Conservation (phyloP, 2,797 vertebrate species). For the Anniella stebbinsi region DNA sequence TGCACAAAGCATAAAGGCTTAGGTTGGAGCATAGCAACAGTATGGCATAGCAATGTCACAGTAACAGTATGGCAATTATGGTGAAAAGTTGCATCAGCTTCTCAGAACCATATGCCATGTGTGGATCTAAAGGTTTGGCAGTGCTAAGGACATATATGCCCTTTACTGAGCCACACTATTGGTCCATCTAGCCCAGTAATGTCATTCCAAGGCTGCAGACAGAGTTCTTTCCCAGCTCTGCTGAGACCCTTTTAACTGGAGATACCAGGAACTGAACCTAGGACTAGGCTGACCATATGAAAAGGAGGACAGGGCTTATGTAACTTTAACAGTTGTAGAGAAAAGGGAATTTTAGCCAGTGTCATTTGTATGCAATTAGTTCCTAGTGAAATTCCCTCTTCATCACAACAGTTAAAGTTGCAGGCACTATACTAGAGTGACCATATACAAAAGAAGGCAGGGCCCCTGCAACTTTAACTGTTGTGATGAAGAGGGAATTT, state of each 20-base stretch:
- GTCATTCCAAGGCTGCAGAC: neutral
- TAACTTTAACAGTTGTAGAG: too few species aligned
- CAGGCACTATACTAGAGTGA: too few species aligned
- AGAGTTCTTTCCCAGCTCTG: neutral
- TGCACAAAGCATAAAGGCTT: neutral
- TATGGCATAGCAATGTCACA: neutral
- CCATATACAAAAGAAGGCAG: too few species aligned
- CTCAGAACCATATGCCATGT: neutral
- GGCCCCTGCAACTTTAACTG: too few species aligned
- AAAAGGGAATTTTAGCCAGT: too few species aligned
- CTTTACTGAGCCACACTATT: constrained; percentile 19
- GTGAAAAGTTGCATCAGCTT: neutral
- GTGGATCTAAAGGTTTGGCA: neutral
- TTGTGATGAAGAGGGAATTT: too few species aligned
- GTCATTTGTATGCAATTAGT: too few species aligned
- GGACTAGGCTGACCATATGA: too few species aligned
- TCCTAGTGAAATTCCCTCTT: too few species aligned
- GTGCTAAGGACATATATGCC: constrained; percentile 9
- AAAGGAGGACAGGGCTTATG: too few species aligned
- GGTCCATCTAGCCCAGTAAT: neutral
- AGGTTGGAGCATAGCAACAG: neutral
- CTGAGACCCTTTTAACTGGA: neutral
- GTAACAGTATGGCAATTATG: neutral
- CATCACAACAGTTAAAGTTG: too few species aligned
- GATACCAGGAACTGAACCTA: neutral